Evolutionary conservation across 2,888 invertebrate genomes (phyloP).

Genomic region (Didymodactylos carnosus): DNA sequence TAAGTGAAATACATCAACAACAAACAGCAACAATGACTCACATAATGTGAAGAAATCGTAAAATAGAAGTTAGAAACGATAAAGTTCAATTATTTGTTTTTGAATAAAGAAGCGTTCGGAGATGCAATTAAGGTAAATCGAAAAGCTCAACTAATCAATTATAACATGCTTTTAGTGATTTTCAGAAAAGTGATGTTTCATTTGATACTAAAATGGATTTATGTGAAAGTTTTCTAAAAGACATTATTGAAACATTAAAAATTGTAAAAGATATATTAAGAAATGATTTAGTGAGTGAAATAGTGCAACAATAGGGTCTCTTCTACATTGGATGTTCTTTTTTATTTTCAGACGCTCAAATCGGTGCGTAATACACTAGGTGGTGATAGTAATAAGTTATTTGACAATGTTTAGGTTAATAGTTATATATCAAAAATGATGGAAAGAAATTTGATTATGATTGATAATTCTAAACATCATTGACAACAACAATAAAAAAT

Average conservation of each 20-base stretch:
- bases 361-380: conserved; percentile 21
- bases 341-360: conserved; percentile 28
- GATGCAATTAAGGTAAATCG: too few species aligned
- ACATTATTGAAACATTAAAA: conserved; percentile 77
- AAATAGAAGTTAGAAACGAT: too few species aligned
- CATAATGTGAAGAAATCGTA: too few species aligned
- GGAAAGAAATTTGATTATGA: conserved; percentile 64
- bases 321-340: not conserved
- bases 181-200: conserved; percentile 22
- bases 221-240: conserved; percentile 72
- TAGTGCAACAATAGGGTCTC: not conserved
- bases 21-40: too few species aligned
- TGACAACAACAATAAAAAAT: conserved; percentile 20
- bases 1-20: too few species aligned
- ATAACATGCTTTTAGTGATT: not conserved
- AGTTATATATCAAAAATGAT: conserved; percentile 70
- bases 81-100: too few species aligned
- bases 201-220: conserved; percentile 52
- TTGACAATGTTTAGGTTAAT: conserved; percentile 56
- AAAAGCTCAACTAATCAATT: too few species aligned
- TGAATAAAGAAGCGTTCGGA: too few species aligned
- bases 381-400: conserved; percentile 46
- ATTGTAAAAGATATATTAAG: conserved; percentile 53
- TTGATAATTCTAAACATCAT: conserved; percentile 35
- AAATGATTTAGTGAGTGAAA: conserved; percentile 35